Evolutionary conservation across 2,797 vertebrate genomes (phyloP), one percentile per base, ranked within the genome.

Genomic region (Argyrosomus regius): DNA sequence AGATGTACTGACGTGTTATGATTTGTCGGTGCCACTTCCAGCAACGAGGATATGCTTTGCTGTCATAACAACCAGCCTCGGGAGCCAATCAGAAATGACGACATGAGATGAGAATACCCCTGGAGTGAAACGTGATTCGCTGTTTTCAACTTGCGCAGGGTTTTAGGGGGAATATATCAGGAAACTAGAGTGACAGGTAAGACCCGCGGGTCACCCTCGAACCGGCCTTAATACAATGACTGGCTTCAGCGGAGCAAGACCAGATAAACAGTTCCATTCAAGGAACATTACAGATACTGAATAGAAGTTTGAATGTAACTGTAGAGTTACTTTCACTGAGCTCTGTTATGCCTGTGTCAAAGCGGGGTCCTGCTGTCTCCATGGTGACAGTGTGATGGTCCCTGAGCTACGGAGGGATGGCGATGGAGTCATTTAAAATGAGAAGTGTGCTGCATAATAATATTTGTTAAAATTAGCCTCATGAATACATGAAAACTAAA

Each of bases 241-340:
- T 75, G 77, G 93, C 92, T 94, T 85, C 93, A 92, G 46, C 89
- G 92, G 90, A 94, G 93, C 92, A 72, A 56, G 74, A 92, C 91
- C 89, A 93, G 93, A 92, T 93, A 93, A 94, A 94, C 92, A 90
- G 59, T 81, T 88, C 81, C 81, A 86, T 92, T 92, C 84, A 86
- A 26, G 82, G 58, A 83, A 86, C 84, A 87, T 85, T 84, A 66
- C 71, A 88, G 87, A 88, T 86, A 91, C 83, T 71, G 88, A 92
- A 86, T 81, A 82, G 78, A 91, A 89, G 91, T 92, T 91, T 80
- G 89, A 82, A 83, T 83, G 86, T 83, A 84, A 91, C 88, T 86
- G 85, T 84, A 63, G 85, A 89, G 90, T 88, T 87, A 75, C 84
- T 46, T 87, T 77, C 79, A 79, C 67, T 62, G 63, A 84, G 89